Percentiles rank a stretch among this genome's conserved stretches.
phyloP scores from a whole-genome alignment of 2,113 vertebrate species.

The Tachysurus vachellii region DNA sequence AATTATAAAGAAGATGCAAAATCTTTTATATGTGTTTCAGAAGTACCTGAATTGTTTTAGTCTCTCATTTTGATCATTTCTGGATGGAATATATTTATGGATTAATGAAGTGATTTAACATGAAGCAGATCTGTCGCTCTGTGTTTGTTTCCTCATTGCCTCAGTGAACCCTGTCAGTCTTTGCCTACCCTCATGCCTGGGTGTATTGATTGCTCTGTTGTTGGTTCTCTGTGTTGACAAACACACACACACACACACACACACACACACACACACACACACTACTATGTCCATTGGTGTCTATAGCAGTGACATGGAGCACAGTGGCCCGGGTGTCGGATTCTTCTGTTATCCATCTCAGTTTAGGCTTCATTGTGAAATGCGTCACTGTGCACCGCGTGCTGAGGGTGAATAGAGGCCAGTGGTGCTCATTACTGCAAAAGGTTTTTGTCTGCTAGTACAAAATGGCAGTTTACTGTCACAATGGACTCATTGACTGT shows the following conservation, averaged over 20 bases:
- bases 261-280: not conserved
- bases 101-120: not conserved
- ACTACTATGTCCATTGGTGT: not conserved
- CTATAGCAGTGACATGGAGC: constrained; percentile 2
- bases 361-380: constrained; percentile 62
- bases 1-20: not conserved
- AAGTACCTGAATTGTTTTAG: not conserved
- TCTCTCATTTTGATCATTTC: not conserved
- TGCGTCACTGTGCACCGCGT: constrained; percentile 50
- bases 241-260: constrained; percentile 4
- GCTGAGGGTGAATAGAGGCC: constrained; percentile 58
- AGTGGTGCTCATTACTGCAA: constrained; percentile 54
- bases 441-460: constrained; percentile 58
- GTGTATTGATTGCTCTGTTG: constrained; percentile 29
- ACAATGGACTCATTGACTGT: constrained; percentile 51
- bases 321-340: not conserved
- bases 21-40: not conserved
- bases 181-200: not conserved
- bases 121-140: not conserved
- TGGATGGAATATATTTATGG: not conserved
- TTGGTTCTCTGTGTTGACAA: constrained; percentile 14
- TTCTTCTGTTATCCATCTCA: constrained; percentile 34
- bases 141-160: constrained; percentile 7
- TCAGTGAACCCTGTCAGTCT: constrained; percentile 37
- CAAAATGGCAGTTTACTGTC: constrained; percentile 61